Conservation (phyloP, 1,140 invertebrate genomes). For the Stegodyphus dumicola region DNA sequence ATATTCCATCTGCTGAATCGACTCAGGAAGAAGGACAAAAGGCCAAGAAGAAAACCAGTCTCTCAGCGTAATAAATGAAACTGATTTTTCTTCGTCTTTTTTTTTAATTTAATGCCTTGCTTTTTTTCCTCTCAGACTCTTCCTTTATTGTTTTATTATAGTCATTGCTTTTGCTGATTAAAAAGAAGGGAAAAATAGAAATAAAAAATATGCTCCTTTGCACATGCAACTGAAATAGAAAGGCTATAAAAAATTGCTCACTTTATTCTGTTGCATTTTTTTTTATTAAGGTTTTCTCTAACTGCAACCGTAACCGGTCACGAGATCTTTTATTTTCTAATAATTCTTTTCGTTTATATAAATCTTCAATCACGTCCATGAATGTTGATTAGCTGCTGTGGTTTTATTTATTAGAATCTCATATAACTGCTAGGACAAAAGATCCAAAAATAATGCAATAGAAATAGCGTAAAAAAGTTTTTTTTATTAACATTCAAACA, state of each 20-base stretch:
- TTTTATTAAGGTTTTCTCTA: no score
- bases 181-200: neutral
- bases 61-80: neutral
- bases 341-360: no score
- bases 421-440: slow-evolving; percentile 1
- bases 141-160: slow-evolving; percentile 18
- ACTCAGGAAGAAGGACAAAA: neutral
- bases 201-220: no score
- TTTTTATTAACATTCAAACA: no score
- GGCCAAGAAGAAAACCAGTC: neutral
- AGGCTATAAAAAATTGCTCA: no score
- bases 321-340: no score
- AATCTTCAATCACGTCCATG: neutral
- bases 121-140: neutral
- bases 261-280: no score
- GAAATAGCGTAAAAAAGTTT: neutral
- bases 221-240: no score
- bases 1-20: no score
- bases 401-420: slow-evolving; percentile 20
- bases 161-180: neutral
- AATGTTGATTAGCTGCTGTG: neutral
- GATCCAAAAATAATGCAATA: neutral
- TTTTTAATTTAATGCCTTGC: neutral
- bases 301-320: no score
- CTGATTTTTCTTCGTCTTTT: slow-evolving; percentile 10